Evolutionary conservation across 2,888 invertebrate genomes (phyloP), one percentile per base, ranked within the genome.

Genomic region (Neelides folsomi): DNA sequence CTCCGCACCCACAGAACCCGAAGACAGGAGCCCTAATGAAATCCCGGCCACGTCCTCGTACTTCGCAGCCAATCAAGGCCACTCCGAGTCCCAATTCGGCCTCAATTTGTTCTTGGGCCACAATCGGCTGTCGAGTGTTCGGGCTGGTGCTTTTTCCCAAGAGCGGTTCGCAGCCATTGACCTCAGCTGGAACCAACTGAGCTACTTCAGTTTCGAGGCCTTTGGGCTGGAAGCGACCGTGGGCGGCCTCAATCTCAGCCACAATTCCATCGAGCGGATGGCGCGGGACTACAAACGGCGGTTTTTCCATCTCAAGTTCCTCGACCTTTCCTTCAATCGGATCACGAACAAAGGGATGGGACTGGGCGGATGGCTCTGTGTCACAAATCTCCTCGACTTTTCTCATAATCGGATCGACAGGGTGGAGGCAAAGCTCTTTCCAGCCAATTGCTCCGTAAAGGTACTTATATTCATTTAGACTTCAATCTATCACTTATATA

Each of bases 11-110:
- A 19, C 34, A 45, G 19, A 35, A 6, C 49, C 6, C 13, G 41
- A 43, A 42, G 13, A 37, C 20, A 8, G 16, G 13, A 13, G 8
- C 12, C n/a, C 20, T 9, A 45, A 12, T 45, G 27, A 15, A 12
- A n/a, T 13, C 27, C 12, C 13, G 2, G 40, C 15, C 13, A 39
- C 19, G 12, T 12, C 18, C 15, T 36, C 15, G 37, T 82, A 66
- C 72, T 92, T 52, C 87, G 89, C 70, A 73, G 89, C 55, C 86
- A 86, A 71, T 79, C 80, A 65, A 89, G 89, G 68, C 77, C 80
- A 64, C 71, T 89, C 48, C 78, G 78, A 18, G 9, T 51, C 52
- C 4, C 52, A 56, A 40, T 57, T 58, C 1, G 62, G 62, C 16
- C 56, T 62, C 16, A 79, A 80, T 66, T 75, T 87, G 43, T 79